Conservation (phyloP, 2,113 vertebrate species). For the Atherinomorus stipes region DNA sequence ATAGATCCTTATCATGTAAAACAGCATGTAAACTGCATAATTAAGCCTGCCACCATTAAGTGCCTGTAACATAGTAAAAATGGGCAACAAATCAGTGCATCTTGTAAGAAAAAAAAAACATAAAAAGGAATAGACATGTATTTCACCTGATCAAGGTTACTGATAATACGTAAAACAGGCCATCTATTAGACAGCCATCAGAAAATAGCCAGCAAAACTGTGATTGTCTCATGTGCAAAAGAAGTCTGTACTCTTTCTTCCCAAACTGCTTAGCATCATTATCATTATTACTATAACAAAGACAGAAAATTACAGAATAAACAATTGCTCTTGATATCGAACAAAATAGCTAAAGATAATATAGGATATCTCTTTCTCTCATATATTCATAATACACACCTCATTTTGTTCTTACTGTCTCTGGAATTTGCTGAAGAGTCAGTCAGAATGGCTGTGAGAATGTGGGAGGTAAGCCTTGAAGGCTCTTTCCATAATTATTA, state of each 20-base stretch:
- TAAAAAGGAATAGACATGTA: conserved; percentile 11
- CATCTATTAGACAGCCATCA: conserved; percentile 16
- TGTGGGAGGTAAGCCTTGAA: conserved; percentile 38
- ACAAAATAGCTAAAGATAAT: conserved; percentile 51
- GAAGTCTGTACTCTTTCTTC: conserved; percentile 10
- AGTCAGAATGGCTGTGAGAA: conserved; percentile 51
- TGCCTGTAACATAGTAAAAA: conserved; percentile 51
- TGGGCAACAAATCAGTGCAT: conserved; percentile 69
- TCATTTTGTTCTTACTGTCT: conserved; percentile 64
- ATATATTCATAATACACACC: conserved; percentile 71
- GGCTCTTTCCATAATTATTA: conserved; percentile 30
- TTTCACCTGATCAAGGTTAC: conserved; percentile 42
- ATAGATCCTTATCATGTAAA: conserved; percentile 17
- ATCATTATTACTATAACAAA: background rate
- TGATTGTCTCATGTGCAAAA: conserved; percentile 76
- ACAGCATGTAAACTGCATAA: conserved; percentile 43
- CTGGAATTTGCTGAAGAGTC: conserved; percentile 70
- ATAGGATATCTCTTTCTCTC: too few relatives aligned
- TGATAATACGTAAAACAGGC: conserved; percentile 53
- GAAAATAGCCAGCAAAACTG: conserved; percentile 47
- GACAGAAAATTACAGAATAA: conserved; percentile 40
- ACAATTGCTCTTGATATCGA: conserved; percentile 24
- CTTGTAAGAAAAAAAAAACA: conserved; percentile 14
- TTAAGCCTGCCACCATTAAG: conserved; percentile 55
- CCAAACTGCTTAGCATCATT: conserved; percentile 38